Percentiles rank a stretch among this genome's conserved stretches.
Evolutionary conservation across 2,888 invertebrate species (phyloP).

Genomic region (Bellardia pandia): DNA sequence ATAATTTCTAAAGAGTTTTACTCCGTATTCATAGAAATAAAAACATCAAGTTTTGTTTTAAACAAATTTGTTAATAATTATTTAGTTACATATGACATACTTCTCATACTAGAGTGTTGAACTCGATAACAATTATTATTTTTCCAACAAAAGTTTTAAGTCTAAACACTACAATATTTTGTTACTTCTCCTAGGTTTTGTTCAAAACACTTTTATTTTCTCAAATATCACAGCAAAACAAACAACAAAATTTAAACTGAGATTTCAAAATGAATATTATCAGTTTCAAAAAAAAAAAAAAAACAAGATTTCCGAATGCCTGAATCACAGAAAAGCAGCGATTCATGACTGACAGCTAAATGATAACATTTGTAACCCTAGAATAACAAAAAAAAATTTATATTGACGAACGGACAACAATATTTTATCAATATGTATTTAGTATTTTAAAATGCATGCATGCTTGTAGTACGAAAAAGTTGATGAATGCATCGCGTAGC

Average conservation of each 20-base stretch:
- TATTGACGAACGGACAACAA: conserved; percentile 46
- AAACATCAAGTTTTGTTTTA: too few relatives aligned
- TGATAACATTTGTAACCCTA: conserved; percentile 65
- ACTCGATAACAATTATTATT: neutral
- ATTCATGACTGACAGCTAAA: conserved; percentile 39
- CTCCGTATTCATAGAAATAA: too few relatives aligned
- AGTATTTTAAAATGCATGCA: conserved; percentile 15
- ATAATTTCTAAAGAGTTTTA: too few relatives aligned
- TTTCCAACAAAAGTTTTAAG: neutral
- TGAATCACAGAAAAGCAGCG: conserved; percentile 26
- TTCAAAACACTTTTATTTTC: neutral
- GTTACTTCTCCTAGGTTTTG: conserved; percentile 54
- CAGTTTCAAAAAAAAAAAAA: conserved; percentile 17
- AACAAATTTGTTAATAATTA: too few relatives aligned
- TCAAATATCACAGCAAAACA: neutral
- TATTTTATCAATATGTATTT: conserved; percentile 40
- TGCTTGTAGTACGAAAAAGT: neutral
- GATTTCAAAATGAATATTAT: conserved; percentile 51
- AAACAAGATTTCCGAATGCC: conserved; percentile 24
- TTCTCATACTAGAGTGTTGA: neutral
- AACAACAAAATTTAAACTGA: conserved; percentile 11
- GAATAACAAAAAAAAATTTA: conserved; percentile 26
- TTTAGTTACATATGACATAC: too few relatives aligned
- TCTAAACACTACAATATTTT: conserved; percentile 7
- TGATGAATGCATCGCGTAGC: conserved; percentile 39